Evolutionary conservation across 2,113 vertebrate species (phyloP).

Genomic region (Dolichotis patagonum): DNA sequence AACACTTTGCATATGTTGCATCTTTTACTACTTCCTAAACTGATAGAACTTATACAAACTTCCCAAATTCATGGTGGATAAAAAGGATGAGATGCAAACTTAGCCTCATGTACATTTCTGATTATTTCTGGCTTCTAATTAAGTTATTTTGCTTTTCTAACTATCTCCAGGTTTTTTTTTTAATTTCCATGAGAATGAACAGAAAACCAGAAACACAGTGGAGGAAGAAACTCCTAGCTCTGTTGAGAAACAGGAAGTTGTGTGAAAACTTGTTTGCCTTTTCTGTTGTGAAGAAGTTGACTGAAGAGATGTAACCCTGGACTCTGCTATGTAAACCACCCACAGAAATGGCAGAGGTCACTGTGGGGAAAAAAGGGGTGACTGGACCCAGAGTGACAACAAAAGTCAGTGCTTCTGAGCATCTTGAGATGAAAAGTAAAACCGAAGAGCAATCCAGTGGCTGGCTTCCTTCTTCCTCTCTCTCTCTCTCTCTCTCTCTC

Average conservation of each 20-base stretch:
- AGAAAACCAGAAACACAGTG: conserved; percentile 60
- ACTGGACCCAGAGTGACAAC: conserved; percentile 69
- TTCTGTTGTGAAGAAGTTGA: conserved; percentile 64
- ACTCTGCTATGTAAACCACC: conserved; percentile 57
- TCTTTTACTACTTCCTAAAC: not conserved
- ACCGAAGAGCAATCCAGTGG: rapidly evolving
- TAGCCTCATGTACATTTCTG: conserved; percentile 33
- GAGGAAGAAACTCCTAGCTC: not conserved
- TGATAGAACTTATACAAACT: not conserved
- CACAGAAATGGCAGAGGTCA: conserved; percentile 74
- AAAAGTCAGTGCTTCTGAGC: conserved; percentile 47
- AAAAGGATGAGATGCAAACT: not conserved
- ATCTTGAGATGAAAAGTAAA: conserved; percentile 66
- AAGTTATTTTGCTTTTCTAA: conserved; percentile 65
- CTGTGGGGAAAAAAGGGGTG: conserved; percentile 75
- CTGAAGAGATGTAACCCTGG: conserved; percentile 43
- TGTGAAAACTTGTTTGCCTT: conserved; percentile 56
- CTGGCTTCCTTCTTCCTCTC: not conserved
- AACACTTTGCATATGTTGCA: not conserved
- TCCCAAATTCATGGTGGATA: not conserved
- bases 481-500: no score
- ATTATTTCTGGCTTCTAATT: conserved; percentile 70
- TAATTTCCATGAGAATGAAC: not conserved
- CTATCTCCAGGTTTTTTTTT: conserved; percentile 57
- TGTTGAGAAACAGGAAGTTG: conserved; percentile 59